These are phyloP conservation scores for Drosophila hydei DNA, from an alignment of 1,140 invertebrate genomes.

Conservation along the genomic window DNA sequence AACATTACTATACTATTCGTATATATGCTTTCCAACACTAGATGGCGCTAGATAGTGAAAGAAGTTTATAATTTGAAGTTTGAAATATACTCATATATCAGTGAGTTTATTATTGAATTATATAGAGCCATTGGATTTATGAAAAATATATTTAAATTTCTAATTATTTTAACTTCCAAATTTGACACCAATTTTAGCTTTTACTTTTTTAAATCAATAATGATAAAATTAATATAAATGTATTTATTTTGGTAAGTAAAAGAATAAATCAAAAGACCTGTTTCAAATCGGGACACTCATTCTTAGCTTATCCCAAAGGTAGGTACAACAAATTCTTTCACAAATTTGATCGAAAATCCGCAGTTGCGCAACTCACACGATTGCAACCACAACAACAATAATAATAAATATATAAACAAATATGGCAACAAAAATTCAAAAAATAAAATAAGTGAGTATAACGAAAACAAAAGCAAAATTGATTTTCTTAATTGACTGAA, in stretches of 20 bases:
- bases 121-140: too few relatives aligned
- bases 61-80: neutral
- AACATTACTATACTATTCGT: too few relatives aligned
- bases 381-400: conserved; percentile 43
- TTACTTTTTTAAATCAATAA: neutral
- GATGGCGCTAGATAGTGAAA: conserved; percentile 1
- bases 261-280: conserved; percentile 38
- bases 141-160: too few relatives aligned
- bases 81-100: too few relatives aligned
- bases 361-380: conserved; percentile 59
- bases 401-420: neutral
- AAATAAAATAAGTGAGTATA: neutral
- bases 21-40: neutral
- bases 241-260: neutral
- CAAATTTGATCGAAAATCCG: conserved; percentile 57
- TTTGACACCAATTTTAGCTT: neutral
- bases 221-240: conserved; percentile 24
- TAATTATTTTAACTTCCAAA: neutral
- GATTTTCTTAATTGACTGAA: conserved; percentile 78
- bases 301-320: conserved; percentile 25
- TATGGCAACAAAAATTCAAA: conserved; percentile 17
- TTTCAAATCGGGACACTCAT: conserved; percentile 23
- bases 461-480: conserved; percentile 53
- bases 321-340: conserved; percentile 60
- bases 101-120: too few relatives aligned